Evolutionary conservation across 2,888 invertebrate genomes (phyloP).

Genomic region (Abscondita cerata): DNA sequence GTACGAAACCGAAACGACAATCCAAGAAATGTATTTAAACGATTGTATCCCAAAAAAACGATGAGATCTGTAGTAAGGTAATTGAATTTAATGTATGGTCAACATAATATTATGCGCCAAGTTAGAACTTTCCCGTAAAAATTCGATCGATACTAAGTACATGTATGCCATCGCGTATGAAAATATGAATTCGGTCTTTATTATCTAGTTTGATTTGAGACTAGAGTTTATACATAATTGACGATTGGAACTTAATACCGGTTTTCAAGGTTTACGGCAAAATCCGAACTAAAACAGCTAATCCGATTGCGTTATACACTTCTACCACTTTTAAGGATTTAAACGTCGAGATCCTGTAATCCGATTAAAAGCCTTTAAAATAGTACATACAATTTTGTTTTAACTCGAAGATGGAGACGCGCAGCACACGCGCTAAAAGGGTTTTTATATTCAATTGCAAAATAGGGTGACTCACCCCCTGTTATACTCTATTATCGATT

Average conservation of each 20-base stretch:
- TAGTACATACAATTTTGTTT: background rate
- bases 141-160: too few relatives aligned
- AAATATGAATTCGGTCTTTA: too few relatives aligned
- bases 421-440: too few relatives aligned
- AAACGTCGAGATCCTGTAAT: constrained; percentile 12
- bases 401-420: too few relatives aligned
- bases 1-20: constrained; percentile 53
- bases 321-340: constrained; percentile 15
- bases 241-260: background rate
- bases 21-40: constrained; percentile 18
- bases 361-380: constrained; percentile 16
- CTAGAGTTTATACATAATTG: background rate
- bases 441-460: background rate
- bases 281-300: constrained; percentile 3
- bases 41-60: constrained; percentile 59
- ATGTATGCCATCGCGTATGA: too few relatives aligned
- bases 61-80: constrained; percentile 74
- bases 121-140: too few relatives aligned
- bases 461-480: constrained; percentile 17
- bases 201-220: too few relatives aligned
- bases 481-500: constrained; percentile 11
- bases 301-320: constrained; percentile 26
- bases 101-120: background rate
- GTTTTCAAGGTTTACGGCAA: background rate
- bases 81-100: constrained; percentile 26